A percentile compares a stretch with the other conserved stretches of the same genome.
Evolutionary conservation across 2,797 vertebrate species (phyloP).

Genomic region (Muraenolepis orangiensis): DNA sequence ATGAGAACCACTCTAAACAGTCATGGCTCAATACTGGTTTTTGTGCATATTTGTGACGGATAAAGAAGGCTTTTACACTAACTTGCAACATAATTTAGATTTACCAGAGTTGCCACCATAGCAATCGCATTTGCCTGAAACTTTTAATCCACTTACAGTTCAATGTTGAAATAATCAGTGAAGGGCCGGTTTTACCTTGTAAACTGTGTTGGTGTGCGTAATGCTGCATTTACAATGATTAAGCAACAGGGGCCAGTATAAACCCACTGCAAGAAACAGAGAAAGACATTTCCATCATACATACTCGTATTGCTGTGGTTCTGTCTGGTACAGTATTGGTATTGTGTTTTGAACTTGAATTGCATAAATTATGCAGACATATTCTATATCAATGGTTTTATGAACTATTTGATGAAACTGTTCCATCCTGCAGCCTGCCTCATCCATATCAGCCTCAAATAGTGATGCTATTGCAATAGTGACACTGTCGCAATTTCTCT

Average conservation of each 20-base stretch:
- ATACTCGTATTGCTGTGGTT: neutral
- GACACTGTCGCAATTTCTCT: too few relatives aligned
- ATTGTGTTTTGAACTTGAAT: neutral
- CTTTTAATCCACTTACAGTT: constrained; percentile 51
- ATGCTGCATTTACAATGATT: constrained; percentile 20
- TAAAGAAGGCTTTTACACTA: neutral
- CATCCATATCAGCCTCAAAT: too few relatives aligned
- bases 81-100: constrained; percentile 9
- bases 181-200: constrained; percentile 18
- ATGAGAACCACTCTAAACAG: too few relatives aligned
- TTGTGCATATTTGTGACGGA: neutral
- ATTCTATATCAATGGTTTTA: neutral
- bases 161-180: constrained; percentile 48
- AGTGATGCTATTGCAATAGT: too few relatives aligned
- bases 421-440: neutral
- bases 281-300: too few relatives aligned
- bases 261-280: neutral
- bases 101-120: constrained; percentile 4
- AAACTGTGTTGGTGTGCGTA: neutral
- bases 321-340: neutral
- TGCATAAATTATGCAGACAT: neutral
- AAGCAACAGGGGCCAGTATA: constrained; percentile 53
- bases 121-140: constrained; percentile 50
- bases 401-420: neutral
- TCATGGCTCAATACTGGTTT: neutral